Evolutionary conservation across 2,888 invertebrate genomes (phyloP).

Genomic region (Aspidiotus rigidus): DNA sequence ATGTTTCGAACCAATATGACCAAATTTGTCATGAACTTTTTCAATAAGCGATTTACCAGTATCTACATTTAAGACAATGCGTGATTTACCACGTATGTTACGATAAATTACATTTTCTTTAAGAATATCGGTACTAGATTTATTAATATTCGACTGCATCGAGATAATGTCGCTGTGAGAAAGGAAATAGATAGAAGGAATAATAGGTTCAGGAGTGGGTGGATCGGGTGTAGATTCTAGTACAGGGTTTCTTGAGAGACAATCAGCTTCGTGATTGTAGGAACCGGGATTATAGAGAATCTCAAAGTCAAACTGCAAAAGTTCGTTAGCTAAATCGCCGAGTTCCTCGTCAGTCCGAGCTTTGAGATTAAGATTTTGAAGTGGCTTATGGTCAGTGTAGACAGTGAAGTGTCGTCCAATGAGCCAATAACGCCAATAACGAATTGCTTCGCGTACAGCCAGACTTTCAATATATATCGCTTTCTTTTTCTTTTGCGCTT

Average conservation of each 20-base stretch:
- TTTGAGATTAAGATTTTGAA: constrained; percentile 36
- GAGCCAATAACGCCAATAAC: too few species aligned
- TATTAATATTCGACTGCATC: background rate
- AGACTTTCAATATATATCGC: too few species aligned
- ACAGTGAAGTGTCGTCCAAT: too few species aligned
- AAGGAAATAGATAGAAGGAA: constrained; percentile 3
- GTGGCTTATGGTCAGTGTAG: constrained; percentile 37
- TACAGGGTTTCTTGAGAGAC: constrained; percentile 37
- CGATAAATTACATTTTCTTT: constrained; percentile 5
- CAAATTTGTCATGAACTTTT: constrained; percentile 1
- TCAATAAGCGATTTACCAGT: background rate
- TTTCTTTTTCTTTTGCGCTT: too few species aligned
- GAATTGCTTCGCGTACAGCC: too few species aligned
- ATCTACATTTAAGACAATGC: constrained; percentile 5
- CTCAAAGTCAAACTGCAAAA: constrained; percentile 37
- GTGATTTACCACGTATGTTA: background rate
- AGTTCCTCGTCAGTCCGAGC: constrained; percentile 37
- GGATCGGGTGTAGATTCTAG: too few species aligned
- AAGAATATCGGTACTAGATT: background rate
- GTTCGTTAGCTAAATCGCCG: too few species aligned
- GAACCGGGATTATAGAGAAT: constrained; percentile 37
- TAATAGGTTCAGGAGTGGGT: constrained; percentile 14
- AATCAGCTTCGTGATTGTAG: constrained; percentile 37
- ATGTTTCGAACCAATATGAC: constrained; percentile 17
- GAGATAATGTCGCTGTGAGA: background rate